Conservation (phyloP, 2,113 vertebrate genomes). For the Apodemus sylvaticus region DNA sequence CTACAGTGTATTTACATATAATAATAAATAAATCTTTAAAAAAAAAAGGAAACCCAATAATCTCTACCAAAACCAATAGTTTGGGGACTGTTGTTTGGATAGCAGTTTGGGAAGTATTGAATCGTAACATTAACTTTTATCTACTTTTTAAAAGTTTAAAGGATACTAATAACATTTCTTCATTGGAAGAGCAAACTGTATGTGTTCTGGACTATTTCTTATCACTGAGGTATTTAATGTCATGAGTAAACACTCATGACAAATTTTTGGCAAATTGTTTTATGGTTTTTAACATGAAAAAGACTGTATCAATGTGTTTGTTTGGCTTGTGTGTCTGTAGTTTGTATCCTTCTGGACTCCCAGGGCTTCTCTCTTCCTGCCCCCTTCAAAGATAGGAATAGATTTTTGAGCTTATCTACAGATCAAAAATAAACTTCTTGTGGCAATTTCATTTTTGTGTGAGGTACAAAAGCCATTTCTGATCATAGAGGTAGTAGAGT, state of each 20-base stretch:
- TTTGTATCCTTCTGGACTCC: not conserved
- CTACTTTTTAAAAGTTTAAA: not conserved
- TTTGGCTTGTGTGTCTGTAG: not conserved
- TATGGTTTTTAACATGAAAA: constrained; percentile 30
- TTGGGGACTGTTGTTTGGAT: not conserved
- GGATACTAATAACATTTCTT: not conserved
- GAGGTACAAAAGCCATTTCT: not conserved
- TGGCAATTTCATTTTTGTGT: not conserved
- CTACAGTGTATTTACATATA: too few relatives aligned
- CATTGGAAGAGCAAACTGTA: not conserved
- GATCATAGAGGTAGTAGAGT: not conserved
- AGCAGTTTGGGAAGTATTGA: not conserved
- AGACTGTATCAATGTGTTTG: not conserved
- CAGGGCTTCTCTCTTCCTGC: not conserved
- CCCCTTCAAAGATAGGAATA: not conserved
- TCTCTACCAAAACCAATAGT: not conserved
- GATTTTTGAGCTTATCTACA: not conserved
- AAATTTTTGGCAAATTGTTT: constrained; percentile 39
- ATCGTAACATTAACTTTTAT: not conserved
- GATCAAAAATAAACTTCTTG: not conserved
- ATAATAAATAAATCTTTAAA: too few relatives aligned
- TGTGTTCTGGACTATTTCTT: constrained; percentile 39
- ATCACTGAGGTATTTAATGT: not conserved
- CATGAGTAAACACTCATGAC: constrained; percentile 16
- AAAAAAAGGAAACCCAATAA: not conserved